Base-by-base conservation (phyloP, 2,888 invertebrate genomes). In the Erebia palarica region DNA sequence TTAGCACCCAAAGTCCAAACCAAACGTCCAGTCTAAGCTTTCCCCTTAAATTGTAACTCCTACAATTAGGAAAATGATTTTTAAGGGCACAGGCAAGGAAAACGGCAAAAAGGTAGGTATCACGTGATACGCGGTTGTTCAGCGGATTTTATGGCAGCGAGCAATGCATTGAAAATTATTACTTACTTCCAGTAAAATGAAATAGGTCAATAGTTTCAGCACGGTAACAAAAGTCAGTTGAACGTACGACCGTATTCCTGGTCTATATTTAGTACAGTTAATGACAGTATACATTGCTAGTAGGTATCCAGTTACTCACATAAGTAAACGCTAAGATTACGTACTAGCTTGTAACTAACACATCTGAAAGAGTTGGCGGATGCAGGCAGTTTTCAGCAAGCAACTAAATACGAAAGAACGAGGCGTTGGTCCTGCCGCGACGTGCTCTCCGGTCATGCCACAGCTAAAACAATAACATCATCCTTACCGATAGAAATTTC, bases 141-240 rank as follows among this genome's bases (percentile, higher is more conserved):
- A 84, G 84, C 82, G 83, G 82, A 83, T 88, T 91, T 92, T 89
- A 92, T 87, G 84, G 82, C 84, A 79, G 82, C 86, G 86, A 87
- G 84, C 88, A 81, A 82, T 89, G 89, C 88, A 86, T 90, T 90
- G 91, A 92, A 92, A 91, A 90, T 93, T 91, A 92, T 91, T 87
- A 87, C 91, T 90, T 90, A 89, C 88, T 91, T 91, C 92, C 91
- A 92, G 92, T 88, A 90, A 91, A 86, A 87, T 86, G 85, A 93
- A 91, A 91, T 93, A 91, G 92, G 92, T 93, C 92, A 93, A 92
- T 92, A 92, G 92, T 91, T 93, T 91, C 92, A 92, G 91, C 86
- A 81, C 89, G 85, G 90, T 88, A 91, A 92, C 92, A 92, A 92
- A 89, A 91, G 89, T 89, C 82, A 88, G 90, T 88, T 85, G 86